phyloP scores from a whole-genome alignment of 2,113 vertebrate species.

The Xiphorhynchus elegans region DNA sequence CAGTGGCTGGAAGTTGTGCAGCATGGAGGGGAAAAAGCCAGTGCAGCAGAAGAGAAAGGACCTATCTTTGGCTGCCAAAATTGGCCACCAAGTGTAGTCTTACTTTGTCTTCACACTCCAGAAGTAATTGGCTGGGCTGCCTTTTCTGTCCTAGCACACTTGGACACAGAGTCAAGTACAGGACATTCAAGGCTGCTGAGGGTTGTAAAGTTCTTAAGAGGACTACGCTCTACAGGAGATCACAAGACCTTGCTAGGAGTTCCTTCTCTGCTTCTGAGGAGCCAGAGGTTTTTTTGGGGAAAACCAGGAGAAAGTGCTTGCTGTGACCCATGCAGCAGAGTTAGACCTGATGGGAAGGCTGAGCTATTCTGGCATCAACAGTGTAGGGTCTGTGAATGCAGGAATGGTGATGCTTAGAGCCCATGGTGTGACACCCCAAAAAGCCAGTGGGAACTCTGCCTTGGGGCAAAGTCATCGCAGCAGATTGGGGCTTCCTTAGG shows the following conservation, averaged over 20 bases:
- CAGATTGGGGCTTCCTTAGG: background rate
- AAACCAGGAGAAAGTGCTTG: background rate
- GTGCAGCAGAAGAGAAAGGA: background rate
- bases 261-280: background rate
- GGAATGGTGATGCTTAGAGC: background rate
- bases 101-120: background rate
- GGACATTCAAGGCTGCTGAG: background rate
- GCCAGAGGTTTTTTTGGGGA: background rate
- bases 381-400: background rate
- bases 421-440: fast-evolving
- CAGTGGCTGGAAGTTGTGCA: background rate
- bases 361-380: background rate
- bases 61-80: background rate
- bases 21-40: background rate
- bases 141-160: background rate
- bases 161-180: background rate
- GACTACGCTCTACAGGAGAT: background rate
- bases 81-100: background rate
- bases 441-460: background rate
- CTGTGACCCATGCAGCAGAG: background rate
- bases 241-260: background rate
- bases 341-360: background rate
- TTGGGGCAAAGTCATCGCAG: background rate
- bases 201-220: background rate
- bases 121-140: background rate